phyloP scores from a whole-genome alignment of 2,888 invertebrate genomes.

The Cyclophora punctaria region DNA sequence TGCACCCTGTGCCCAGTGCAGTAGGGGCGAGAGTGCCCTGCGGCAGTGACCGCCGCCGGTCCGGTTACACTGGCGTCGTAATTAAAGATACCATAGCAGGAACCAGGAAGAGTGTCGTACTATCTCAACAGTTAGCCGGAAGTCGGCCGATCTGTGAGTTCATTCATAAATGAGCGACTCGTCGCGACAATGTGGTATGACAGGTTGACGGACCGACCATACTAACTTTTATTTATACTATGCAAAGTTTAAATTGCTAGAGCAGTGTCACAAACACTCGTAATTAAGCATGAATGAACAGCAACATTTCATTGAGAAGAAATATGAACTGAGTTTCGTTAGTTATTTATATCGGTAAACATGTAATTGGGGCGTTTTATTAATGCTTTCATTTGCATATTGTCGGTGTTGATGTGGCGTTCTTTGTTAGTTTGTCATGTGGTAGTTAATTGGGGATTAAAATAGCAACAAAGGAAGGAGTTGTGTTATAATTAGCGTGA shows the following conservation, averaged over 20 bases:
- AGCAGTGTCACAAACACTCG: constrained; percentile 30
- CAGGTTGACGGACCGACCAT: constrained; percentile 43
- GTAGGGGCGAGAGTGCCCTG: constrained; percentile 32
- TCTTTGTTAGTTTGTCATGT: neutral
- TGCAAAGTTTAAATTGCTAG: constrained; percentile 37
- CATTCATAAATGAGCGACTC: constrained; percentile 70
- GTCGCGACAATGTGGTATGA: constrained; percentile 63
- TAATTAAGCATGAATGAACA: constrained; percentile 70
- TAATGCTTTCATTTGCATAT: constrained; percentile 1
- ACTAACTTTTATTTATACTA: constrained; percentile 44
- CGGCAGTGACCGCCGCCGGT: constrained; percentile 29
- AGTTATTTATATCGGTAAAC: constrained; percentile 23
- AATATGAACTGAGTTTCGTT: constrained; percentile 63
- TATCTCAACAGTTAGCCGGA: constrained; percentile 75
- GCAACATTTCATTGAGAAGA: constrained; percentile 66
- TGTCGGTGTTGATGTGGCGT: too few relatives aligned
- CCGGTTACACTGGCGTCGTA: constrained; percentile 60
- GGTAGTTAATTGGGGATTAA: constrained; percentile 8
- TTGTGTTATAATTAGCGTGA: constrained; percentile 23
- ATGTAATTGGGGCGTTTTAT: constrained; percentile 2
- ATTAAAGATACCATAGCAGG: constrained; percentile 74
- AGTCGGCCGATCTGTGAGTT: constrained; percentile 72
- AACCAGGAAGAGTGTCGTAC: constrained; percentile 75
- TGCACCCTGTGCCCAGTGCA: constrained; percentile 35
- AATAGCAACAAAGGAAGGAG: constrained; percentile 10